These are phyloP conservation scores for Progne subis DNA, from an alignment of 2,113 vertebrate genomes.

Conservation along the genomic window DNA sequence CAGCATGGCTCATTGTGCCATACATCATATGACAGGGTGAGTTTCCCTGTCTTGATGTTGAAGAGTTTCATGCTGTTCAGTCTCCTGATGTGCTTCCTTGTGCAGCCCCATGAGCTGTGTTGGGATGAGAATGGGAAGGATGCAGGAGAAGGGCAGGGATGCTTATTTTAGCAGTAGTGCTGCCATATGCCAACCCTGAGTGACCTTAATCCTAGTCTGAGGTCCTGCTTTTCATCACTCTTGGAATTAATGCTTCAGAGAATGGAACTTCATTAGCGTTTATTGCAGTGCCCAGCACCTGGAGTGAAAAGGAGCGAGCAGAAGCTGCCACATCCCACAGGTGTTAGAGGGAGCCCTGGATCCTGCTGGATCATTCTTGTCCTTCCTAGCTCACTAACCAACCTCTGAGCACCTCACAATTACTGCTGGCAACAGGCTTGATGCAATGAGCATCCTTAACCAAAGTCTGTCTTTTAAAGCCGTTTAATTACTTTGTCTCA, in stretches of 20 bases:
- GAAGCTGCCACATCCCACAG: not conserved
- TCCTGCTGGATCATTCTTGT: not conserved
- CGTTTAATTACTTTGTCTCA: not conserved
- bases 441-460: not conserved
- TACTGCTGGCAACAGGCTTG: not conserved
- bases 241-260: not conserved
- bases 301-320: not conserved
- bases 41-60: not conserved
- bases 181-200: not conserved
- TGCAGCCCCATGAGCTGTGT: accelerated
- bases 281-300: not conserved
- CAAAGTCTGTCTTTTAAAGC: not conserved
- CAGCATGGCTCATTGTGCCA: not conserved
- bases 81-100: not conserved
- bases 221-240: not conserved
- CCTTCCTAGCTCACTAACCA: not conserved
- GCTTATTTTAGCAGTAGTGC: not conserved
- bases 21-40: not conserved
- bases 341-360: not conserved
- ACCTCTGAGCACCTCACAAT: not conserved
- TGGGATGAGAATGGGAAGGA: not conserved
- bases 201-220: not conserved
- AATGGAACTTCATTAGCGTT: not conserved
- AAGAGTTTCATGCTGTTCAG: not conserved
- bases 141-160: not conserved